Base-by-base conservation (phyloP, 1,140 invertebrate genomes). In the Pogonomyrmex californicus region DNA sequence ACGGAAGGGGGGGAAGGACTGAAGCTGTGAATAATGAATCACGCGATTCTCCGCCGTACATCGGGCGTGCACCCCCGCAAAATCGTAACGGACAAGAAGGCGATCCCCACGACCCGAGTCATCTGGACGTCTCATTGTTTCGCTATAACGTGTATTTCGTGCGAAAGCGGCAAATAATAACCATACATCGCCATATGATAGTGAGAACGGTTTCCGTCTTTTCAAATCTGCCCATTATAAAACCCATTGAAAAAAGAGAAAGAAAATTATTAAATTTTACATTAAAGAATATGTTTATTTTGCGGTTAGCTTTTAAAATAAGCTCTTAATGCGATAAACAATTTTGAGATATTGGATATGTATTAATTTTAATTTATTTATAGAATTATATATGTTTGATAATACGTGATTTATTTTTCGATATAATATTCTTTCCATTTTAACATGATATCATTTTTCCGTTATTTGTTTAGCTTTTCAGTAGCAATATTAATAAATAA, bases 1-100 rank as follows among this genome's bases (percentile, higher is more conserved):
- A 89, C 86, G 30, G 12, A 10, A 9, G 14, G 4, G 2, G 30
- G 9, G 47, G 14, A 30, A 23, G 63, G 68, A 86, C 56, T 63
- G 78, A 79, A 86, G 76, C 86, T 83, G 86, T 94, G 91, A 94
- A 94, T 94, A 94, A 95, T 95, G 92, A 93, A 94, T 94, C 88
- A 49, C 47, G 71, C 77, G 91, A 94, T 93, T 93, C 91, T 92
- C 89, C 82, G 78, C 44, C n/a, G 44, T 66, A 51, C 65, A 56
- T 38, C 36, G 65, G 65, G 30, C 44, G 41, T 38, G 17, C n/a
- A 66, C 36, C 47, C 36, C 23, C 17, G 30, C 17, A 73, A 82
- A 73, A 73, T 83, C 12, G n/a, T 62, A 49, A n/a, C 65, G 14
- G 79, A 60, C 66, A 60, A 71, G 68, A 73, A 47, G 68, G 17